Conservation (phyloP, 1,140 invertebrate genomes). For the Hycleus cichorii region DNA sequence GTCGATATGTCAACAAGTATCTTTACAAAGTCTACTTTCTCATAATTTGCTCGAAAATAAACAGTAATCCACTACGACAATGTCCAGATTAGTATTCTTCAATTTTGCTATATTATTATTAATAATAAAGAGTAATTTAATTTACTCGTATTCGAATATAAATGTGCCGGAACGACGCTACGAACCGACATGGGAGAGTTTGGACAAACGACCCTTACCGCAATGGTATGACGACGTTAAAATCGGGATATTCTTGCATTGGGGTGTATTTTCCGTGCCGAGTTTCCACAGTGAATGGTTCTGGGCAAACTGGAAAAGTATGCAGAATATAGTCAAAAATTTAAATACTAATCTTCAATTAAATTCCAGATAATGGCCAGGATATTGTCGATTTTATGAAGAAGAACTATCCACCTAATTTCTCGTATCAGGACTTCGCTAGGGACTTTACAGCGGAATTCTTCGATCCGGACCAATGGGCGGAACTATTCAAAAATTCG, state of each 20-base stretch:
- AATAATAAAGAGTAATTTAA: too few species aligned
- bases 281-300: constrained; percentile 83
- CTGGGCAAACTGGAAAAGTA: constrained; percentile 71
- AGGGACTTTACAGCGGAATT: constrained; percentile 70
- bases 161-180: constrained; percentile 36
- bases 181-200: constrained; percentile 69
- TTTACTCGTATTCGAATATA: too few species aligned
- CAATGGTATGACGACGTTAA: constrained; percentile 84
- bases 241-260: constrained; percentile 89
- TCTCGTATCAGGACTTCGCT: constrained; percentile 79
- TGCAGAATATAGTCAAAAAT: background rate
- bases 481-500: constrained; percentile 60
- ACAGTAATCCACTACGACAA: too few species aligned
- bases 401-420: constrained; percentile 64
- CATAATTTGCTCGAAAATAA: too few species aligned
- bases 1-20: too few species aligned
- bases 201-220: constrained; percentile 77
- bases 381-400: constrained; percentile 74
- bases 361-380: constrained; percentile 32
- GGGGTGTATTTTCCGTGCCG: constrained; percentile 88
- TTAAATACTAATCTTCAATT: background rate
- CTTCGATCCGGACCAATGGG: constrained; percentile 69
- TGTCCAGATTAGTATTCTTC: too few species aligned
- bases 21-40: too few species aligned
- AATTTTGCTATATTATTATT: too few species aligned